A percentile compares a stretch with the other conserved stretches of the same genome.
phyloP scores from a whole-genome alignment of 2,888 invertebrate species.

The Prosapia bicincta region DNA sequence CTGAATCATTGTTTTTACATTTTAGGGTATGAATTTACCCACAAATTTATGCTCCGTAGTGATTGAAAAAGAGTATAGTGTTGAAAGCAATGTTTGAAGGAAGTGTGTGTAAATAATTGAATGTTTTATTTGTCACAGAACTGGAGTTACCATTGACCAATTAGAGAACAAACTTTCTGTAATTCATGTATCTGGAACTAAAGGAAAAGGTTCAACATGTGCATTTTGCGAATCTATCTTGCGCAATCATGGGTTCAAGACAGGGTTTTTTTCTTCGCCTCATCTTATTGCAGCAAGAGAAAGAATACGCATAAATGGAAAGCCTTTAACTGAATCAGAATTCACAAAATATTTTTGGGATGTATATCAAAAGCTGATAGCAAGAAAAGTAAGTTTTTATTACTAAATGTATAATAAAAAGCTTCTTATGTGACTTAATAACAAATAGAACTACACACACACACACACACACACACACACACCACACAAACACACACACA shows the following conservation, averaged over 20 bases:
- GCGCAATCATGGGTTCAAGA: conserved; percentile 75
- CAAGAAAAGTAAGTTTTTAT: conserved; percentile 47
- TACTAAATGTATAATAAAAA: conserved; percentile 16
- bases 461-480: no score
- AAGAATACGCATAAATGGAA: conserved; percentile 83
- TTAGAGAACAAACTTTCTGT: conserved; percentile 63
- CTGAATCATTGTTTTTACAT: no score
- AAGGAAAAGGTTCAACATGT: conserved; percentile 97
- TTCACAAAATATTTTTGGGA: conserved; percentile 83
- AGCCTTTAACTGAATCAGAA: conserved; percentile 64
- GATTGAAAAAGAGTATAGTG: no score
- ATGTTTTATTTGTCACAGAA: conserved; percentile 46
- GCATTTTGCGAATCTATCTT: conserved; percentile 89
- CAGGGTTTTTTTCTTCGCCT: conserved; percentile 95
- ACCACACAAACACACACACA: no score
- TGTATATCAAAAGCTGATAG: conserved; percentile 63
- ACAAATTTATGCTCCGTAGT: no score
- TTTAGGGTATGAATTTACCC: no score
- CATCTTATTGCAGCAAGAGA: conserved; percentile 91
- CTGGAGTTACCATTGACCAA: conserved; percentile 60
- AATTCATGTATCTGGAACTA: conserved; percentile 96
- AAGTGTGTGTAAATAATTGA: no score
- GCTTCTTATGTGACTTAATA: conserved; percentile 3
- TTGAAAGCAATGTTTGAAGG: no score
- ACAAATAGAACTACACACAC: no score